Evolutionary conservation across 2,888 invertebrate genomes (phyloP).

Genomic region (Steinernema scapterisci): DNA sequence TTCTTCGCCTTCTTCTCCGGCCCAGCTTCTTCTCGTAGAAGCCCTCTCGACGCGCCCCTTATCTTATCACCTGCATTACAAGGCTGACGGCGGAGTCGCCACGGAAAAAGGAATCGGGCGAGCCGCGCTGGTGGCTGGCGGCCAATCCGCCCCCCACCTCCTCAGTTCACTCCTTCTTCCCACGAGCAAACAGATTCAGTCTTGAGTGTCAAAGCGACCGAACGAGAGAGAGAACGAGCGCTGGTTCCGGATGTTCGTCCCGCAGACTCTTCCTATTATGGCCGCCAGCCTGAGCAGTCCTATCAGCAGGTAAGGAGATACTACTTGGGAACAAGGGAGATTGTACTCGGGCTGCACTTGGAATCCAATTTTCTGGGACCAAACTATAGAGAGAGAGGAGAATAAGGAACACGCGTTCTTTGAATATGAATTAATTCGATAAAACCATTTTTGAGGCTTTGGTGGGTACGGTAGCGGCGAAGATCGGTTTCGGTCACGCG

Average conservation of each 20-base stretch:
- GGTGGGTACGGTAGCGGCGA: no score
- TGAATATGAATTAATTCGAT: no score
- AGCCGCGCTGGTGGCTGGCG: constrained; percentile 18
- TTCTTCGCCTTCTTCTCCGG: neutral
- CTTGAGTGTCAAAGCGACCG: neutral
- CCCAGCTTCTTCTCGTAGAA: neutral
- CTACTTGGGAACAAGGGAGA: neutral
- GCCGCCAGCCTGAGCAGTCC: neutral
- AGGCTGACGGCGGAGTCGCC: neutral
- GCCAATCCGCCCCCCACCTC: constrained; percentile 27
- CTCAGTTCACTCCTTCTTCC: constrained; percentile 30
- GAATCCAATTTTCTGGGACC: no score
- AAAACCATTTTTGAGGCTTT: no score
- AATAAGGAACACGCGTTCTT: no score
- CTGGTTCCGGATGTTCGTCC: neutral
- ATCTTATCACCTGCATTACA: constrained; percentile 30
- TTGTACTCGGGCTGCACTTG: neutral
- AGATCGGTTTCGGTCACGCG: no score
- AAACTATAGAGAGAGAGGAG: no score
- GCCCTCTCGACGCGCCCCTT: neutral
- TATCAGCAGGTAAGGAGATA: neutral
- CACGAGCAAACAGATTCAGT: constrained; percentile 10
- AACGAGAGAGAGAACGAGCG: neutral
- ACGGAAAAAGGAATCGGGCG: neutral
- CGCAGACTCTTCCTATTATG: neutral